A percentile compares a stretch with the other conserved stretches of the same genome.
These are phyloP conservation scores for Colius striatus DNA, from an alignment of 2,113 vertebrate species.

Conservation along the genomic window DNA sequence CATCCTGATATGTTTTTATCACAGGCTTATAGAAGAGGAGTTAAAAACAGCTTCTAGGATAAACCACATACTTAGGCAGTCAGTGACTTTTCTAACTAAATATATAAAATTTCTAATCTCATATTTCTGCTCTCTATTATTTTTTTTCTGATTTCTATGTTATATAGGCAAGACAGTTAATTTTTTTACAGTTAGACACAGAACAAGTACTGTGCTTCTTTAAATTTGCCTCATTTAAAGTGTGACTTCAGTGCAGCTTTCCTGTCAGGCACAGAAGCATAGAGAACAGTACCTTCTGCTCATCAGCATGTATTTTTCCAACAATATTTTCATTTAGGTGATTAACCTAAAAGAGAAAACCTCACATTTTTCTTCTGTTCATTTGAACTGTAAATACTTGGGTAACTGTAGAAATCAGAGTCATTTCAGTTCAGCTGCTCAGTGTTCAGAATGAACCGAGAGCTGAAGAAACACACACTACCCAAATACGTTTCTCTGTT, in stretches of 20 bases:
- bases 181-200: not conserved
- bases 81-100: not conserved
- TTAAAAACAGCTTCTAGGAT: not conserved
- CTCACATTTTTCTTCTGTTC: rapidly evolving
- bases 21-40: not conserved
- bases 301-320: not conserved
- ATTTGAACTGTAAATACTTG: not conserved
- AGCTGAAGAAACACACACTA: not conserved
- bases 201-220: not conserved
- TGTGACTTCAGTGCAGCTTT: not conserved
- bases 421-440: not conserved
- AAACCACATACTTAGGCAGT: not conserved
- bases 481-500: not conserved
- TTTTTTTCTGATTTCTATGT: not conserved
- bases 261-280: not conserved
- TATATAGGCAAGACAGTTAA: not conserved
- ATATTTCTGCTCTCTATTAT: not conserved
- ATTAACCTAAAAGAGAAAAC: not conserved
- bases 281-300: not conserved
- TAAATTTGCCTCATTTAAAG: not conserved
- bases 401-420: not conserved
- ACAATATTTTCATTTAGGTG: not conserved
- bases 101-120: not conserved
- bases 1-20: not conserved
- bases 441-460: not conserved